Conservation (phyloP, 2,888 invertebrate genomes). For the Polyommatus iphigenia region DNA sequence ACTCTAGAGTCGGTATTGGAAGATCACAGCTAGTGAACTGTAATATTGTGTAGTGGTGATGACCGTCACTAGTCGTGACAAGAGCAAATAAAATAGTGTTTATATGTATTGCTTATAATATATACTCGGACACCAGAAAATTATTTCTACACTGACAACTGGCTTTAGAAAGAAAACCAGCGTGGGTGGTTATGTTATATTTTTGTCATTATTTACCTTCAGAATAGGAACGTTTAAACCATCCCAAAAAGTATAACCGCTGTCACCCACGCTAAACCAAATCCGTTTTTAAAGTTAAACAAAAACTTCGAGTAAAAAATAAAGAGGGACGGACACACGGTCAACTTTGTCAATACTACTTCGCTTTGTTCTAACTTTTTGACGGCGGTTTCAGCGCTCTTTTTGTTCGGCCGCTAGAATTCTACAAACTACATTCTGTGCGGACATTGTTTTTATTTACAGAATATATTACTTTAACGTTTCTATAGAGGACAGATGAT, state of each 20-base stretch:
- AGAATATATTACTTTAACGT: background rate
- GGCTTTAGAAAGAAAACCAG: background rate
- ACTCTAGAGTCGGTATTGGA: too few species aligned
- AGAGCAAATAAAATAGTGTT: too few species aligned
- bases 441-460: background rate
- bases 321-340: constrained; percentile 23
- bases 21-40: too few species aligned
- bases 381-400: background rate
- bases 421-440: constrained; percentile 5
- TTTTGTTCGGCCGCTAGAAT: constrained; percentile 18
- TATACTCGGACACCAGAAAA: too few species aligned
- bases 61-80: too few species aligned
- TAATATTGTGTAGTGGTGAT: too few species aligned
- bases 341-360: constrained; percentile 39
- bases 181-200: background rate
- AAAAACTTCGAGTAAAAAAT: constrained; percentile 6
- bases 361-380: constrained; percentile 37
- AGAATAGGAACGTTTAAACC: background rate
- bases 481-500: background rate
- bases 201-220: background rate
- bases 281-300: background rate
- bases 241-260: background rate
- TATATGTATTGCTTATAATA: too few species aligned
- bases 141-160: too few species aligned
- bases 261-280: background rate